Evolutionary conservation across 2,797 vertebrate species (phyloP).

Genomic region (Tympanoctomys barrerae): DNA sequence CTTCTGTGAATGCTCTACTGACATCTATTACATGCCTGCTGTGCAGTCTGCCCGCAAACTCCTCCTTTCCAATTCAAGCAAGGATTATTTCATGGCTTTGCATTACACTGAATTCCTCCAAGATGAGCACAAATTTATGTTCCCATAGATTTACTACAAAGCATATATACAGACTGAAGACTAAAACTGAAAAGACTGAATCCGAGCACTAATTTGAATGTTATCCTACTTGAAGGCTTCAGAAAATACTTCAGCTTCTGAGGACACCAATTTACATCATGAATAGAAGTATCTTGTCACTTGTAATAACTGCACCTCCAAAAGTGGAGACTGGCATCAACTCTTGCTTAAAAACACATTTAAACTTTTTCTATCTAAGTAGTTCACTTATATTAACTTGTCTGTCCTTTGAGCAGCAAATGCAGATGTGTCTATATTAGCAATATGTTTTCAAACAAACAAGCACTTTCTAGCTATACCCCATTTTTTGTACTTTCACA

Average conservation of each 20-base stretch:
- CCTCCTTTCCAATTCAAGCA: neutral
- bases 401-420: neutral
- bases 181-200: conserved; percentile 39
- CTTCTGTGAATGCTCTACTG: neutral
- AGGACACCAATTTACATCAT: neutral
- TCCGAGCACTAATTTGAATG: conserved; percentile 12
- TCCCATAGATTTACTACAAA: neutral
- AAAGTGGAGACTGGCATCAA: neutral
- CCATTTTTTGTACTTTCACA: neutral
- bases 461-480: neutral
- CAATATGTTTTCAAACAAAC: neutral
- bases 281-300: neutral
- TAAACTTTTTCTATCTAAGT: conserved; percentile 7
- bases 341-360: neutral
- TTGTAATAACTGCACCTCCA: neutral
- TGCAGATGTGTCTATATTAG: neutral
- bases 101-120: neutral
- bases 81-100: neutral
- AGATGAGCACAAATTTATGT: conserved; percentile 10
- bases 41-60: neutral
- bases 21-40: neutral
- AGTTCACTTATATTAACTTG: conserved; percentile 1
- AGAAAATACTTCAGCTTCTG: conserved; percentile 14
- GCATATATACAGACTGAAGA: conserved; percentile 26
- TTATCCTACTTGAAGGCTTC: conserved; percentile 8